These are phyloP conservation scores for Chloroceryle amazona DNA, from an alignment of 2,797 vertebrate genomes.

Conservation along the genomic window DNA sequence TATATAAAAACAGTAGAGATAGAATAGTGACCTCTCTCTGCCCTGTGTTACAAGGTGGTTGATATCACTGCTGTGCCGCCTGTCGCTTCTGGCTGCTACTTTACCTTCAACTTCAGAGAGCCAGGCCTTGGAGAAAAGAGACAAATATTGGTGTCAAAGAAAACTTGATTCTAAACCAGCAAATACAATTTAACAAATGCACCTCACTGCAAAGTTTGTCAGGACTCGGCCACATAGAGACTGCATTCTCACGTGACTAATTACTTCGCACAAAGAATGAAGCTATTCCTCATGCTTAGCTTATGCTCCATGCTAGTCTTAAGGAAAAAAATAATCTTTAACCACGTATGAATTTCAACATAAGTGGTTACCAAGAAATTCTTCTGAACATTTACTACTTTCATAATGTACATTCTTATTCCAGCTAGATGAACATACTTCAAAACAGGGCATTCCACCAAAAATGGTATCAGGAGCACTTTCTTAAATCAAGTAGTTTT, in stretches of 20 bases:
- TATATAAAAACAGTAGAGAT: neutral
- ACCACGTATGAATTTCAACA: neutral
- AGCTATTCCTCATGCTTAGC: neutral
- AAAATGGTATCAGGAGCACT: fast-evolving
- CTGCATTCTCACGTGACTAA: neutral
- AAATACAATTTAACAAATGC: neutral
- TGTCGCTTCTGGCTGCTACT: conserved; percentile 90
- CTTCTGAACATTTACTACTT: neutral
- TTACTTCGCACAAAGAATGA: neutral
- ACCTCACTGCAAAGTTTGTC: neutral
- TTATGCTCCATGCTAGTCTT: neutral
- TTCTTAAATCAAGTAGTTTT: neutral
- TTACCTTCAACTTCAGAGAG: conserved; percentile 97
- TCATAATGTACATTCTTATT: neutral
- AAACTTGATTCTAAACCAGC: neutral
- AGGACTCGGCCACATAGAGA: neutral
- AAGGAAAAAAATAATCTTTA: neutral
- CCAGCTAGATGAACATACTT: neutral
- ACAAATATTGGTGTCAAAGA: neutral
- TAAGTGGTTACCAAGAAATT: neutral
- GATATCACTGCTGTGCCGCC: conserved; percentile 93
- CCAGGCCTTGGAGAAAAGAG: conserved; percentile 87
- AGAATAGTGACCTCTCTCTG: conserved; percentile 91
- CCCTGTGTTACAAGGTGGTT: conserved; percentile 96
- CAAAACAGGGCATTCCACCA: neutral